phyloP scores from a whole-genome alignment of 2,113 vertebrate species.

The Stictonetta naevosa region DNA sequence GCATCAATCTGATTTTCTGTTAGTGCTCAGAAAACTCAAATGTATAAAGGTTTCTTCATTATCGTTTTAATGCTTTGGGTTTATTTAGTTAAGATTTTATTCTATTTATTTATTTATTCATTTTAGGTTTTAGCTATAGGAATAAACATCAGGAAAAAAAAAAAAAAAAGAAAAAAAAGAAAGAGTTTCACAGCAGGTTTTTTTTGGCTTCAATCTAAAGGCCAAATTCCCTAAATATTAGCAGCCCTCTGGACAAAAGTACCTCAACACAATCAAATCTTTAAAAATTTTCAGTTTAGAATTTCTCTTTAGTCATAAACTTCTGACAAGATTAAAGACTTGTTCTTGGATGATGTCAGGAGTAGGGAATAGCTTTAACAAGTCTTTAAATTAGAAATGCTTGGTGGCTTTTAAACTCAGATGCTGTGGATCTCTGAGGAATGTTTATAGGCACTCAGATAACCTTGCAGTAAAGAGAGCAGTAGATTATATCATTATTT shows the following conservation, averaged over 20 bases:
- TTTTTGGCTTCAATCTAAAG: background rate
- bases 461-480: slow-evolving; percentile 46
- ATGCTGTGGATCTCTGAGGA: background rate
- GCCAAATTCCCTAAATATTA: background rate
- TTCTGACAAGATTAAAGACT: slow-evolving; percentile 10
- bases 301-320: slow-evolving; percentile 26
- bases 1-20: background rate
- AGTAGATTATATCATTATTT: slow-evolving; percentile 35
- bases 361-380: slow-evolving; percentile 1
- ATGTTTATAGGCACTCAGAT: slow-evolving; percentile 23
- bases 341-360: background rate
- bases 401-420: slow-evolving; percentile 13
- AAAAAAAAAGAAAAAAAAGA: background rate
- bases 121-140: background rate
- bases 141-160: background rate
- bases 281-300: background rate
- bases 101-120: background rate
- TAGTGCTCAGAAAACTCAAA: background rate
- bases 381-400: slow-evolving; percentile 25
- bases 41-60: background rate
- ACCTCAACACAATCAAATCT: background rate
- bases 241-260: background rate
- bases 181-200: background rate
- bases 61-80: background rate
- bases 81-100: background rate